These are phyloP conservation scores for Heliconius sara DNA, from an alignment of 2,888 invertebrate species.

Conservation along the genomic window DNA sequence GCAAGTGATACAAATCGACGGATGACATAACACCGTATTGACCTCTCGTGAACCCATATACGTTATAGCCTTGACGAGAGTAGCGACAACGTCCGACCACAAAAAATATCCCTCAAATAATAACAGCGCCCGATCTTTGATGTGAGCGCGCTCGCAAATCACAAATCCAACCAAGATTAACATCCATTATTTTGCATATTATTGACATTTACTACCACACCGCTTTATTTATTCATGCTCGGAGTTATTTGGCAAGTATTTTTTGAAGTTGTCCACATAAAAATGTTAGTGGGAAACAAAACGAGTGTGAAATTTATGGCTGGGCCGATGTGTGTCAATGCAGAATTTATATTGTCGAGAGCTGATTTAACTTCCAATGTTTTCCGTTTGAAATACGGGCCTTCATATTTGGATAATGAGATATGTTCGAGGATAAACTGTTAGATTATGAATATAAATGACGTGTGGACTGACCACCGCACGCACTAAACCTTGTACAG, in stretches of 20 bases:
- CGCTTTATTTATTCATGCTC: conserved; percentile 78
- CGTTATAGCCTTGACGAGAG: conserved; percentile 43
- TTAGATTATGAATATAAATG: conserved; percentile 56
- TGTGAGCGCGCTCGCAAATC: conserved; percentile 76
- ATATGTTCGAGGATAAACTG: conserved; percentile 53
- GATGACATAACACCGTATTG: conserved; percentile 44
- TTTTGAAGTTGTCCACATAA: conserved; percentile 77
- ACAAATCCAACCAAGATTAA: conserved; percentile 76
- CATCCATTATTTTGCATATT: conserved; percentile 83
- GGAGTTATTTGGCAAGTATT: conserved; percentile 82
- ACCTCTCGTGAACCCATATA: conserved; percentile 45
- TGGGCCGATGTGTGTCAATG: conserved; percentile 79
- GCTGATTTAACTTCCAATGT: conserved; percentile 70
- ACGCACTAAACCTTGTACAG: not conserved
- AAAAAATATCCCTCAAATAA: conserved; percentile 52
- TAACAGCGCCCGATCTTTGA: conserved; percentile 51
- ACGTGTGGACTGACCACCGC: conserved; percentile 30
- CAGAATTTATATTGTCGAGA: conserved; percentile 77
- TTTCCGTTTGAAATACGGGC: conserved; percentile 69
- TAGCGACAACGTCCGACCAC: conserved; percentile 39
- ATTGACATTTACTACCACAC: conserved; percentile 83
- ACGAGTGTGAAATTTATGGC: conserved; percentile 77
- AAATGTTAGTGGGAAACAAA: conserved; percentile 80
- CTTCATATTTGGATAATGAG: conserved; percentile 65
- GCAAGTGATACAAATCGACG: conserved; percentile 35